Conservation (phyloP, 2,888 invertebrate genomes). For the Eustalomyia histrio region DNA sequence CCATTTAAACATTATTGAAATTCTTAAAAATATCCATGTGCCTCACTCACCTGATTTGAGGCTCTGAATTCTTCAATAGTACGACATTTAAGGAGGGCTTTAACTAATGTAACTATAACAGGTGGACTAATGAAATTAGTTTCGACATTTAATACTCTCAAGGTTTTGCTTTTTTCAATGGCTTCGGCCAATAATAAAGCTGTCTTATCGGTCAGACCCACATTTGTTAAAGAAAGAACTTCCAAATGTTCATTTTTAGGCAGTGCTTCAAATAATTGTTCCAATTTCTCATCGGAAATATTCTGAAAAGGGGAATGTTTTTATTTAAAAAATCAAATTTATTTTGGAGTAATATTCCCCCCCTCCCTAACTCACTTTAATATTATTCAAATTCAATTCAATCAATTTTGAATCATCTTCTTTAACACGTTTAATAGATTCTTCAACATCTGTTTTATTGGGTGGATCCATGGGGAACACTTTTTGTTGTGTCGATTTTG, state of each 20-base stretch:
- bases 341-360: background rate
- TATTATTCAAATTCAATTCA: constrained; percentile 99
- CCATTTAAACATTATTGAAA: no score
- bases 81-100: constrained; percentile 91
- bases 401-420: constrained; percentile 92
- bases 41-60: constrained; percentile 93
- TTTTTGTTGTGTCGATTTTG: constrained; percentile 95
- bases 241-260: constrained; percentile 95
- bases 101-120: constrained; percentile 91
- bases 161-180: constrained; percentile 87
- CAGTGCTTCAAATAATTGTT: constrained; percentile 92
- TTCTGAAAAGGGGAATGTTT: constrained; percentile 82
- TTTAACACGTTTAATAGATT: constrained; percentile 92
- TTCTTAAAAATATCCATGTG: no score
- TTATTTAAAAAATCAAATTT: background rate
- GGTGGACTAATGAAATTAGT: constrained; percentile 97
- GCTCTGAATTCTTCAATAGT: constrained; percentile 96
- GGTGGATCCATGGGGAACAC: constrained; percentile 96
- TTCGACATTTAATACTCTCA: constrained; percentile 94
- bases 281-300: constrained; percentile 97
- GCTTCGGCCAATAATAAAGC: constrained; percentile 91
- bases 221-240: constrained; percentile 94
- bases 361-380: constrained; percentile 87
- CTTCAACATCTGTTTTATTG: constrained; percentile 97
- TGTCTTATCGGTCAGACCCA: constrained; percentile 93